Percentiles rank a stretch among this genome's conserved stretches.
Evolutionary conservation across 1,140 invertebrate species (phyloP).

Genomic region (Calephelis nemesis): DNA sequence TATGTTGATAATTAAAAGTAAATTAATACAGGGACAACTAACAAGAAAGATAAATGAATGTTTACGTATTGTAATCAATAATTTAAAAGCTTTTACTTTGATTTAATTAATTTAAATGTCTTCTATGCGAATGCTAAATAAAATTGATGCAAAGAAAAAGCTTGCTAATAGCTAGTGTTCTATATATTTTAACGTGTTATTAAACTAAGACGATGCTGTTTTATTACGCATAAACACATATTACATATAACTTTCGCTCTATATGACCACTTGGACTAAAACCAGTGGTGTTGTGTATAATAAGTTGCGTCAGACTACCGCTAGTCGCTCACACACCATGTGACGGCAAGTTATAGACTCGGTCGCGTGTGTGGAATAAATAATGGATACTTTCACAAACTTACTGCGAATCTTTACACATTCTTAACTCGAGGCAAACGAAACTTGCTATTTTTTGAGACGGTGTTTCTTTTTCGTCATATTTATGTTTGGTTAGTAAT

Average conservation of each 20-base stretch:
- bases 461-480: not conserved
- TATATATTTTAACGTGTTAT: not conserved
- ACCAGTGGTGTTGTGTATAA: slow-evolving; percentile 54
- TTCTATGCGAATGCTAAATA: no score
- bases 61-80: no score
- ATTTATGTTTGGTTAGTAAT: not conserved
- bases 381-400: slow-evolving; percentile 58
- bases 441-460: not conserved
- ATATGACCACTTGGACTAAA: slow-evolving; percentile 5
- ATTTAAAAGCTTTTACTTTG: no score
- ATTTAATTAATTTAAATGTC: no score
- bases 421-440: slow-evolving; percentile 24
- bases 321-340: slow-evolving; percentile 41
- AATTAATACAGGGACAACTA: no score
- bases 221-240: not conserved
- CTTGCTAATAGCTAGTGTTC: no score
- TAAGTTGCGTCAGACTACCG: slow-evolving; percentile 70
- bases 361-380: slow-evolving; percentile 58
- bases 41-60: no score
- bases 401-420: slow-evolving; percentile 35
- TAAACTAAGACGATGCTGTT: not conserved
- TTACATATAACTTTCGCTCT: slow-evolving; percentile 52
- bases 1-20: no score
- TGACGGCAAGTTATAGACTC: slow-evolving; percentile 38
- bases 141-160: no score